Percentiles rank a stretch among this genome's conserved stretches.
Conservation (phyloP, 2,888 invertebrate genomes). For the Temnothorax rugatulus region DNA sequence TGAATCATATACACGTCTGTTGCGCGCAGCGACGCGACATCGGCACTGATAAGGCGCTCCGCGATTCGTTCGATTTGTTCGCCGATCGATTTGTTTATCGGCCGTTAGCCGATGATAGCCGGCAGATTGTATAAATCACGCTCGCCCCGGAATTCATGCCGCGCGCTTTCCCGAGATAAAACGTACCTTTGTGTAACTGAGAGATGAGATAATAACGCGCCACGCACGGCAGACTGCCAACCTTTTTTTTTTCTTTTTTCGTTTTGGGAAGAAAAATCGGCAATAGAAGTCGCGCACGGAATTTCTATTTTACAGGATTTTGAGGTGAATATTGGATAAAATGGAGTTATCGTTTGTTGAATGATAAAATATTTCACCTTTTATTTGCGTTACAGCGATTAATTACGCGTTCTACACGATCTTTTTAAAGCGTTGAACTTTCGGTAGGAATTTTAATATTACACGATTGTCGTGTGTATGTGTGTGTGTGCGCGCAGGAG, state of each 20-base stretch:
- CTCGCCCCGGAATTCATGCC: slow-evolving; percentile 25
- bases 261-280: background rate
- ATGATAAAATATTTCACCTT: background rate
- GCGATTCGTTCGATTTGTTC: slow-evolving; percentile 29
- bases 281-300: background rate
- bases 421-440: background rate
- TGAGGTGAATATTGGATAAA: background rate
- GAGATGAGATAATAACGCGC: slow-evolving; percentile 40
- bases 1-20: slow-evolving; percentile 22
- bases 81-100: slow-evolving; percentile 45
- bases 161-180: slow-evolving; percentile 43
- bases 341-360: background rate
- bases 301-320: background rate
- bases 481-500: background rate
- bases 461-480: background rate
- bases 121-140: slow-evolving; percentile 41
- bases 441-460: background rate
- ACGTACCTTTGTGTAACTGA: slow-evolving; percentile 30
- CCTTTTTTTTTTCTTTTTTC: background rate
- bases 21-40: background rate
- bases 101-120: slow-evolving; percentile 4
- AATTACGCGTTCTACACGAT: background rate
- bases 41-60: slow-evolving; percentile 31
- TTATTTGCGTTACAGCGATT: background rate
- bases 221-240: slow-evolving; percentile 9